Base-by-base conservation (phyloP, 2,797 vertebrate species). In the Numenius phaeopus region DNA sequence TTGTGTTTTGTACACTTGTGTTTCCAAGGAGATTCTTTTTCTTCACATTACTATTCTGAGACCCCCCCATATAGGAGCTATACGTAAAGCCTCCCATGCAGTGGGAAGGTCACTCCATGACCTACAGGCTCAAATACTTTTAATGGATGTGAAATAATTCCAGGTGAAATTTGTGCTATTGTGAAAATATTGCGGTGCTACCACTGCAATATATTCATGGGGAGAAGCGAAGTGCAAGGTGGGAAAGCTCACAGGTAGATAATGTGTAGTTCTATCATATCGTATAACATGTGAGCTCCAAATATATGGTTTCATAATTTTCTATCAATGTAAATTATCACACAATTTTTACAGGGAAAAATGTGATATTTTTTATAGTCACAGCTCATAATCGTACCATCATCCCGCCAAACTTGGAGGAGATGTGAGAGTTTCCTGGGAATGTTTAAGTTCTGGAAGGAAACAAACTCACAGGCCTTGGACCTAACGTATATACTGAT, bases 1-100 rank as follows among this genome's bases (percentile, higher is more conserved):
- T 0, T 0, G 0, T 46, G 21, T 47, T 47, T 18, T 3, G 0
- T 55, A 26, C 3, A 39, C 17, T 24, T 64, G 4, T 52, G 30
- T 94, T 94, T 73, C 73, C 49, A 81, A 59, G 26, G 49, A 77
- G 15, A 59, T 40, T 6, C 0, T 32, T 87, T 87, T 54, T 39
- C 52, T 65, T 67, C 34, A 27, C 12, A 17, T 37, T 32, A 14
- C 9, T 49, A 7, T 65, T 75, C 34, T 59, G 14, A 81, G 9
- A 57, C 1, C 21, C 40, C 4, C 8, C 42, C 16, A 22, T 50
- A 49, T 3, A 81, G 20, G 10, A 70, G 11, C 11, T 81, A 9
- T 44, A 30, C 29, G n/a, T 11, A 49, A 94, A 67, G 9, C 10
- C 14, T 89, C 5, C 16, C 4, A 22, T 37, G 13, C 15, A 80